Base-by-base conservation (phyloP, 2,113 vertebrate genomes). In the Prochilodus magdalenae region DNA sequence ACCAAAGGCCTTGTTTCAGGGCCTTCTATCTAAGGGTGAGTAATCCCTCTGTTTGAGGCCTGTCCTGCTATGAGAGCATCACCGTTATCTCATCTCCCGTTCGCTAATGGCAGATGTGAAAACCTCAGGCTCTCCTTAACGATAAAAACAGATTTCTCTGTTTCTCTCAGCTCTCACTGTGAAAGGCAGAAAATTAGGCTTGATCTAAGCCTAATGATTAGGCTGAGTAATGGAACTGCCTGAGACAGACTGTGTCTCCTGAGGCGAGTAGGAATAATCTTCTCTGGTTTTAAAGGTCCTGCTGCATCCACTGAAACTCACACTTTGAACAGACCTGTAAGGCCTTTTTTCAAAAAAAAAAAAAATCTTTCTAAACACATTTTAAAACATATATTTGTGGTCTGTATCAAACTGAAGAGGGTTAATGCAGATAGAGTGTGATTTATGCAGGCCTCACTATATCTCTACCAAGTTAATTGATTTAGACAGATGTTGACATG, bases 401-500 rank as follows among this genome's bases (percentile, higher is more conserved):
- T 40, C n/a, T 63, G 26, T 14, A 65, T 57, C 73, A 30, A 51
- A 18, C n/a, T 66, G 57, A 78, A 66, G 24, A 51, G n/a, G 27
- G 12, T 51, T 55, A 51, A 60, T 18, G 47, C 57, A 73, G 63
- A 22, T 73, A 72, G 55, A 30, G 57, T 65, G 67, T 30, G 18
- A 59, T 83, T 78, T 66, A 57, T 66, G 74, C 65, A 27, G 12
- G 55, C 40, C 79, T n/a, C 16, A 30, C 16, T 67, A 71, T 11
- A 49, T 80, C 62, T 87, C 66, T 69, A 72, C 87, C 77, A 75
- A 47, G 69, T 55, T 86, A 87, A 88, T 86, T 71, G 78, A 83
- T 81, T 84, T 66, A 75, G 88, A 79, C 86, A 82, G 83, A 78
- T 86, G 88, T 82, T 86, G 83, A 86, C 78, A 81, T 65, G 79